These are phyloP conservation scores for Solenopsis fugax DNA, from an alignment of 1,140 invertebrate species.

Conservation along the genomic window DNA sequence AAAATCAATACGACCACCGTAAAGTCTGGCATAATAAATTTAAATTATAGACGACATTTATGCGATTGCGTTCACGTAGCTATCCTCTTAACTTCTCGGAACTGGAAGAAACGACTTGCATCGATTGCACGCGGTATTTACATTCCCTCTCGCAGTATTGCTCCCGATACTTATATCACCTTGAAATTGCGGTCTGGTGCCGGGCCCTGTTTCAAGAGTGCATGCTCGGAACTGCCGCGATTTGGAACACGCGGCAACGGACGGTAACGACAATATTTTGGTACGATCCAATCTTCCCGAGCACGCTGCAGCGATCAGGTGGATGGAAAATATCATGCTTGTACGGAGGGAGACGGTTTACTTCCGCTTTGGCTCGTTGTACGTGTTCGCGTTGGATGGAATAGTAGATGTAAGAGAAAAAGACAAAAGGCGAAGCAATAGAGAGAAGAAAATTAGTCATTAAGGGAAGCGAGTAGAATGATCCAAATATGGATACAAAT, in stretches of 20 bases:
- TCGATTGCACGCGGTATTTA: slow-evolving; percentile 67
- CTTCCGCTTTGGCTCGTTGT: slow-evolving; percentile 15
- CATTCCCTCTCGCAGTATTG: slow-evolving; percentile 63
- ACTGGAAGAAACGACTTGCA: slow-evolving; percentile 36
- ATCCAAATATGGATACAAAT: not conserved
- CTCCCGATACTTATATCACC: slow-evolving; percentile 62
- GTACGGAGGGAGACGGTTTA: slow-evolving; percentile 49
- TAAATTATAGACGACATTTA: slow-evolving; percentile 12
- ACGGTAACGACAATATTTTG: slow-evolving; percentile 75
- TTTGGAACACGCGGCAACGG: slow-evolving; percentile 69
- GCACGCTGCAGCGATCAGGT: slow-evolving; percentile 71
- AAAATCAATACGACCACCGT: not conserved
- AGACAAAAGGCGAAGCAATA: not conserved
- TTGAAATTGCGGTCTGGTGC: slow-evolving; percentile 66
- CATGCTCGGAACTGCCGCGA: slow-evolving; percentile 60
- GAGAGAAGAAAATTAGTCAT: slow-evolving; percentile 34
- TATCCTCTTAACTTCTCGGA: slow-evolving; percentile 42
- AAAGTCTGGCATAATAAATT: slow-evolving; percentile 24
- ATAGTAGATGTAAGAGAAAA: not conserved
- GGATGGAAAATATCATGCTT: slow-evolving; percentile 72
- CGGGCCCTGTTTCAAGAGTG: slow-evolving; percentile 38
- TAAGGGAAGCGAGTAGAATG: not conserved
- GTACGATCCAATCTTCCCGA: slow-evolving; percentile 73
- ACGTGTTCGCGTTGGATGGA: slow-evolving; percentile 21
- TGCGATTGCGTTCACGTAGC: slow-evolving; percentile 35